Evolutionary conservation across 53 echinoderm and acorn worm genomes (phyloP), one percentile per base, ranked within the genome.

Genomic region (Temnopleurus reevesii): DNA sequence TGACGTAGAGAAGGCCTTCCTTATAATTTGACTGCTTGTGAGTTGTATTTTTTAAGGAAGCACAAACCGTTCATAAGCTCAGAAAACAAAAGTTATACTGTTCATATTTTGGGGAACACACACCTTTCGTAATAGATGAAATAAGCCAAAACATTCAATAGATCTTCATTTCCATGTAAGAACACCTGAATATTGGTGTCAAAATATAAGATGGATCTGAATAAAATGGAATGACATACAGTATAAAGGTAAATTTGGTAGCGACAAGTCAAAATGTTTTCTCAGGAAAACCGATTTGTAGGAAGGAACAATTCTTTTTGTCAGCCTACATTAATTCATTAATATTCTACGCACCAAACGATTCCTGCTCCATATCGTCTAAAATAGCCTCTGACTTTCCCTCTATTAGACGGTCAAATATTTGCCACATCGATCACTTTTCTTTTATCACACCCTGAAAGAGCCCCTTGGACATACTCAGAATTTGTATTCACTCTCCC

Each of bases 351-450:
- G 36, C 71, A 71, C n/a, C 8, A 71, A 71, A 38, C 71, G 27
- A 12, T 15, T 45, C 61, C 60, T 7, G 15, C 61, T 45, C 60
- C 26, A 44, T n/a, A n/a, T 85, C 61, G 5, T 60, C 45, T 36
- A n/a, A 59, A 85, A 85, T 61, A 60, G 85, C 85, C 85, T 85
- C 60, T 60, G 27, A 85, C 85, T 85, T 59, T 85, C 45, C 27
- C 85, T 60, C 60, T 8, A 59, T 59, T 85, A 59, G 58, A 46
- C 43, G 44, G 58, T 26, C 85, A 59, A 85, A 85, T 85, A 85
- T 85, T 85, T 85, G 85, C 19, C 85, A 45, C 85, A 85, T 85
- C 85, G 85, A 85, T 85, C 85, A 59, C 46, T 60, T 44, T 15
- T 85, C 59, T 85, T 85, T 85, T 85, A 25, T 85, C 27, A 30